phyloP scores from a whole-genome alignment of 2,113 vertebrate species.

The Ciconia boyciana region DNA sequence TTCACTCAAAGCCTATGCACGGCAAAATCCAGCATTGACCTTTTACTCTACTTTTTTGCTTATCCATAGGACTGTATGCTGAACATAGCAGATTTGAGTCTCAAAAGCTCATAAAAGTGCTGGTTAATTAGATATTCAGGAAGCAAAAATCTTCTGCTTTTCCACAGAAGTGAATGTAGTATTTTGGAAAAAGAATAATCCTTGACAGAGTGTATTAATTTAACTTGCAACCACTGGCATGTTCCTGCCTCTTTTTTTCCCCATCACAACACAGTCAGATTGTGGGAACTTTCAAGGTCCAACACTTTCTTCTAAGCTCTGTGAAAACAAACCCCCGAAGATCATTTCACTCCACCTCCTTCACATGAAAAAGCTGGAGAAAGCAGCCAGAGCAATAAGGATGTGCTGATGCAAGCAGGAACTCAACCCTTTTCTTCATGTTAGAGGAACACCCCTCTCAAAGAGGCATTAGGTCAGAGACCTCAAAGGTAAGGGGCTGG shows the following conservation, averaged over 20 bases:
- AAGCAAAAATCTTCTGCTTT: not conserved
- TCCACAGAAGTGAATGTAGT: not conserved
- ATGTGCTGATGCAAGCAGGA: constrained; percentile 7
- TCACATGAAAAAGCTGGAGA: not conserved
- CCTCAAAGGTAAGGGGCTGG: not conserved
- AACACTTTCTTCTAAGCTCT: not conserved
- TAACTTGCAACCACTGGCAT: not conserved
- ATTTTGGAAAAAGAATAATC: not conserved
- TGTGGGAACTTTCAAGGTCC: not conserved
- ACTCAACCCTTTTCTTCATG: not conserved
- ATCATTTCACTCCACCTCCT: not conserved
- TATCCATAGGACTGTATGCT: not conserved
- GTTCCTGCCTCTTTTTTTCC: not conserved
- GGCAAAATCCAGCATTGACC: not conserved
- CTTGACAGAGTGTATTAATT: not conserved
- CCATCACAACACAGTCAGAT: not conserved
- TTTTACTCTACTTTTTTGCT: not conserved
- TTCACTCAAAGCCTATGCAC: not conserved
- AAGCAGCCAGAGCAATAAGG: not conserved
- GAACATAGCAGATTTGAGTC: accelerated
- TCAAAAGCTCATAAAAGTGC: not conserved
- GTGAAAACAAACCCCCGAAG: not conserved
- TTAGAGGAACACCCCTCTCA: not conserved
- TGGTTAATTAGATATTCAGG: not conserved
- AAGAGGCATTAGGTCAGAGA: not conserved